Evolutionary conservation across 2,797 vertebrate species (phyloP).

Genomic region (Myripristis jacobus): DNA sequence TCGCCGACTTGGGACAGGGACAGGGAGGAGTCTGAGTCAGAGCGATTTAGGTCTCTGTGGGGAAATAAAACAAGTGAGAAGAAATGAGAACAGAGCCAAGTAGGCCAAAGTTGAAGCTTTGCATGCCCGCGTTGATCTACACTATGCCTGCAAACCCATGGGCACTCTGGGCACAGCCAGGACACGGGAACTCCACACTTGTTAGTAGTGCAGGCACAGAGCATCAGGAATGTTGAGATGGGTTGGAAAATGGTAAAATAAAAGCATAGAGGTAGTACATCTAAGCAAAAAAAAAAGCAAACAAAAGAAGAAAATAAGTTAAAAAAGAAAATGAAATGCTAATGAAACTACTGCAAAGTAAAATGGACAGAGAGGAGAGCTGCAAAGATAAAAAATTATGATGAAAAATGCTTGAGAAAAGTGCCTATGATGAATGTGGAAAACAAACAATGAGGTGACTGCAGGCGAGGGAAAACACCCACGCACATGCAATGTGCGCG

Average conservation of each 20-base stretch:
- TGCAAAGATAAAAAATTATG: neutral
- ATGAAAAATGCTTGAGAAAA: neutral
- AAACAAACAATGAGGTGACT: constrained; percentile 14
- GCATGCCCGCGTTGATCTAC: constrained; percentile 68
- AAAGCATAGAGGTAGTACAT: constrained; percentile 28
- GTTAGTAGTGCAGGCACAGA: constrained; percentile 63
- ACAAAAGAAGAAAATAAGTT: constrained; percentile 14
- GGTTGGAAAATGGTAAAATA: constrained; percentile 22
- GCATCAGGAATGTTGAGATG: constrained; percentile 33
- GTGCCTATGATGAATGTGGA: neutral
- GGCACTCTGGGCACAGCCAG: constrained; percentile 37
- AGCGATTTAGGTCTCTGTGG: constrained; percentile 93
- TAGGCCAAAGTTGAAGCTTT: constrained; percentile 26
- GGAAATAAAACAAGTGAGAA: constrained; percentile 42
- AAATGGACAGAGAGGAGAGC: neutral
- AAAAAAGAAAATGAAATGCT: neutral
- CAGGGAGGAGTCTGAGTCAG: constrained; percentile 93
- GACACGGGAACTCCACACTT: constrained; percentile 60
- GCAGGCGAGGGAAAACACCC: constrained; percentile 28
- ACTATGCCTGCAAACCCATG: constrained; percentile 55
- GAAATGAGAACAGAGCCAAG: neutral
- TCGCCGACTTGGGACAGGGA: constrained; percentile 90
- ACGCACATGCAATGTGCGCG: constrained; percentile 71
- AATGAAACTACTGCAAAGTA: neutral
- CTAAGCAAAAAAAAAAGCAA: too few relatives aligned